Conservation (phyloP, 2,888 invertebrate genomes). For the Alsophila aescularia region DNA sequence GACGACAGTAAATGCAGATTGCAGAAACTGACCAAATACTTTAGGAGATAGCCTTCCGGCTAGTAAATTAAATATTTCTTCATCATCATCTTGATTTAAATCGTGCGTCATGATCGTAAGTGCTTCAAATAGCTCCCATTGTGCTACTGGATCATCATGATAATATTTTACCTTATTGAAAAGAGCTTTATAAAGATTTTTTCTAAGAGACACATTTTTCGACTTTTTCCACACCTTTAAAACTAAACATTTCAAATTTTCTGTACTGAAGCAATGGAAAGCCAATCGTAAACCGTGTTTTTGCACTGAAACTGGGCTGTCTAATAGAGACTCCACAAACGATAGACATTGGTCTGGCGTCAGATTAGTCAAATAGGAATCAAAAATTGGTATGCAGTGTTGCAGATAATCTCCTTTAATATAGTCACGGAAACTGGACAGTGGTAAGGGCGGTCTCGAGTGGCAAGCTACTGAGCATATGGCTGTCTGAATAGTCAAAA, state of each 20-base stretch:
- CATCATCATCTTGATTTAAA: constrained; percentile 49
- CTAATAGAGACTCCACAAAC: constrained; percentile 47
- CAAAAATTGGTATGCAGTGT: constrained; percentile 54
- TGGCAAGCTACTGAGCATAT: constrained; percentile 55
- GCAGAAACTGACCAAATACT: neutral
- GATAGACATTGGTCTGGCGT: constrained; percentile 44
- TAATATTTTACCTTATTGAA: constrained; percentile 41
- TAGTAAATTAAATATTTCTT: constrained; percentile 33
- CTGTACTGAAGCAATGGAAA: constrained; percentile 45
- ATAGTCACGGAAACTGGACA: constrained; percentile 47
- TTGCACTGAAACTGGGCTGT: constrained; percentile 53
- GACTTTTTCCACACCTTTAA: constrained; percentile 52
- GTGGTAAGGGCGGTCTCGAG: constrained; percentile 56
- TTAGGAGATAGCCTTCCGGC: neutral
- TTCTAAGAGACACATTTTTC: constrained; percentile 55
- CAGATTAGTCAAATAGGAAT: constrained; percentile 53
- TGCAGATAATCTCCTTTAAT: constrained; percentile 59
- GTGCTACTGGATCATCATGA: neutral
- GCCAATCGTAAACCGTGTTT: constrained; percentile 57
- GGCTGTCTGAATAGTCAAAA: constrained; percentile 50
- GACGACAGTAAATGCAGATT: constrained; percentile 10
- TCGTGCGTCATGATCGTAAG: constrained; percentile 44
- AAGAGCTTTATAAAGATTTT: constrained; percentile 50
- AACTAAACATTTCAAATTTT: constrained; percentile 43
- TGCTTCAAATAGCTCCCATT: constrained; percentile 41